phyloP scores from a whole-genome alignment of 1,140 invertebrate genomes.

The Drosophila busckii region DNA sequence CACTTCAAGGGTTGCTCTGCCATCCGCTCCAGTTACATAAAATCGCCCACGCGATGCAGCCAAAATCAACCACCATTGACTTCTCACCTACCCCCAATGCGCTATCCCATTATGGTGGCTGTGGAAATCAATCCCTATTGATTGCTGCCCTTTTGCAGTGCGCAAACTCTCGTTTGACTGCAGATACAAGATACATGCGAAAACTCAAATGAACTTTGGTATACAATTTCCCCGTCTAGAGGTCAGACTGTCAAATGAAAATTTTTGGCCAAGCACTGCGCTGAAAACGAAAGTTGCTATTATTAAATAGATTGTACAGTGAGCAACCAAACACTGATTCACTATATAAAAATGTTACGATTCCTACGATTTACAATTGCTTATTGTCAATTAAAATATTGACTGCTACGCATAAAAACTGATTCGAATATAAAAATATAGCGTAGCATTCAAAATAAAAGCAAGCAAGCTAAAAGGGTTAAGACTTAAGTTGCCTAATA shows the following conservation, averaged over 20 bases:
- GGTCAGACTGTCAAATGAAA: conserved; percentile 15
- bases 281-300: conserved; percentile 28
- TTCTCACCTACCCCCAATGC: conserved; percentile 23
- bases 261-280: conserved; percentile 27
- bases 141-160: conserved; percentile 41
- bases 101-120: conserved; percentile 10
- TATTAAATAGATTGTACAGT: not conserved
- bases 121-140: conserved; percentile 62
- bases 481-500: too few species aligned
- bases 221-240: conserved; percentile 16
- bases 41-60: conserved; percentile 37
- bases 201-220: not conserved
- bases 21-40: conserved; percentile 60
- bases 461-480: too few species aligned
- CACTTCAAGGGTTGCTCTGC: conserved; percentile 46
- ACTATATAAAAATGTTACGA: too few species aligned
- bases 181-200: conserved; percentile 4
- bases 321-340: too few species aligned
- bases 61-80: conserved; percentile 49
- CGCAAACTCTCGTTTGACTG: conserved; percentile 50
- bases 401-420: too few species aligned
- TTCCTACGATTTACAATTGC: too few species aligned
- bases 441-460: too few species aligned
- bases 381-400: too few species aligned
- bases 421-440: too few species aligned